Evolutionary conservation across 2,113 vertebrate genomes (phyloP), one percentile per base, ranked within the genome.

Genomic region (Shinisaurus crocodilurus): DNA sequence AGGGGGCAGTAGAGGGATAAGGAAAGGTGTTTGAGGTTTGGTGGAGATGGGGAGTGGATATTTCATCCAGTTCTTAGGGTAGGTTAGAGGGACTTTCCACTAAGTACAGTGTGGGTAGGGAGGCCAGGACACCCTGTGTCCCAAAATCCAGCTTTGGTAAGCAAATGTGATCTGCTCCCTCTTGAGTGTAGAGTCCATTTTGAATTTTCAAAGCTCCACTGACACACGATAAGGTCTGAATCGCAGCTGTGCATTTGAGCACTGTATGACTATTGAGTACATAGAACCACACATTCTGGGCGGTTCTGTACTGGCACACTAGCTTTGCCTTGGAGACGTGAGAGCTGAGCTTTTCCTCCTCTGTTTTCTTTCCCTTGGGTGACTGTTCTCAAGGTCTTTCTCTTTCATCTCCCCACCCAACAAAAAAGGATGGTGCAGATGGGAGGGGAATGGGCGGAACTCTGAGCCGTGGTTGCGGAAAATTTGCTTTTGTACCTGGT

Each of bases 1-100:
- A 5, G 23, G 23, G 15, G 32, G 76, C 82, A 79, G 77, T 90
- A 3, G 0, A 75, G 82, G 89, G 88, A 87, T 3, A 16, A 32
- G 72, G 40, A 87, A 92, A 90, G 82, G 89, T 89, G 88, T 92
- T 63, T 40, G 72, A 90, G 85, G 48, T 57, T 86, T 60, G 48
- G 2, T 65, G 43, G 85, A 85, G 93, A 76, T 32, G 40, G 40
- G 25, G 25, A 6, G 27, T 54, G 79, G 48, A 54, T 15, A n/a
- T 13, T 45, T 15, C 69, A 54, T 10, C 43, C 43, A 6, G 54
- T n/a, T 48, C 69, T 16, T 13, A 25, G 27, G 40, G n/a, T 3
- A 37, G 12, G 32, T 72, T n/a, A 3, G 3, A 6, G n/a, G 15
- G 60, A 40, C 1, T 29, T 70, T 43, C 54, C 5, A 32, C 45